phyloP scores from a whole-genome alignment of 2,888 invertebrate genomes.

The Drosophila nigricruria region DNA sequence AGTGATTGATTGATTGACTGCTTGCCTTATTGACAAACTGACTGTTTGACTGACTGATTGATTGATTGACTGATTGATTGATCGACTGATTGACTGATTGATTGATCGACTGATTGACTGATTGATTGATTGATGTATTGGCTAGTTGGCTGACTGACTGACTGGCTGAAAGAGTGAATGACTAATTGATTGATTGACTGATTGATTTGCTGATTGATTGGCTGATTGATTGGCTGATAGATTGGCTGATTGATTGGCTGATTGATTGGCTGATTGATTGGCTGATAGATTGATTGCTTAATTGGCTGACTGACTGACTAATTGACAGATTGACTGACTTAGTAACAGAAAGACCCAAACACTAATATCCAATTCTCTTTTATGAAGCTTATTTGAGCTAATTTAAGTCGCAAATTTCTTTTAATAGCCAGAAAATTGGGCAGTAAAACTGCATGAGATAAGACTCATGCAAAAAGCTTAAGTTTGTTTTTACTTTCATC shows the following conservation, averaged over 20 bases:
- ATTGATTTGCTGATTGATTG: background rate
- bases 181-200: background rate
- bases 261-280: background rate
- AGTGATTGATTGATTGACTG: background rate
- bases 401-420: too few species aligned
- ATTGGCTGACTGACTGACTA: background rate
- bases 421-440: too few species aligned
- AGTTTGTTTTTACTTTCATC: too few species aligned
- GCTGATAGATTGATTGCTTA: background rate
- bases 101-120: background rate
- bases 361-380: background rate
- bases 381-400: background rate
- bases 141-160: background rate
- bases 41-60: background rate
- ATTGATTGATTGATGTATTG: background rate
- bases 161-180: background rate
- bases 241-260: too few species aligned
- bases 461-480: background rate
- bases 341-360: background rate
- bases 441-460: background rate
- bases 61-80: background rate
- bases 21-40: background rate
- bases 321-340: background rate
- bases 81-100: background rate
- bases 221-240: background rate